Conservation (phyloP, 2,888 invertebrate genomes). For the Harmothoe impar region DNA sequence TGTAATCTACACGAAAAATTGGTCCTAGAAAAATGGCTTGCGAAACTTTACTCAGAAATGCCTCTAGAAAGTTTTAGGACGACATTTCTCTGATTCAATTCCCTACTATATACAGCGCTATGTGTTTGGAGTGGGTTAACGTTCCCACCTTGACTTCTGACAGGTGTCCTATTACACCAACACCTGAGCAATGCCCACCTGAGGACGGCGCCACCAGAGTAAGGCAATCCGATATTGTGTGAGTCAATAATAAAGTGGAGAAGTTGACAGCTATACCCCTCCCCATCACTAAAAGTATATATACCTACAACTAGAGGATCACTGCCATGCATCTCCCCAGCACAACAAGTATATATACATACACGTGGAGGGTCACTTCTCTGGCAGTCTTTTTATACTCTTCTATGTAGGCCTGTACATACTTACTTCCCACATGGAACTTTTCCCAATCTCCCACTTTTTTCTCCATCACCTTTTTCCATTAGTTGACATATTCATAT, state of each 20-base stretch:
- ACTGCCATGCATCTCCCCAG: too few relatives aligned
- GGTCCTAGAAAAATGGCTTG: too few relatives aligned
- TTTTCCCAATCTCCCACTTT: background rate
- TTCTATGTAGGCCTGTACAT: background rate
- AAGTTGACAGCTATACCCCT: conserved; percentile 6
- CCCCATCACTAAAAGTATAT: conserved; percentile 6
- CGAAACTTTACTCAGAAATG: too few relatives aligned
- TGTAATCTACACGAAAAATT: too few relatives aligned
- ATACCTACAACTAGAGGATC: background rate
- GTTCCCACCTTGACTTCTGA: conserved; percentile 30
- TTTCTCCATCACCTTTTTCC: background rate
- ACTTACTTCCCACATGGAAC: background rate
- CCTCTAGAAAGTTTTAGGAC: too few relatives aligned
- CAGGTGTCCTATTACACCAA: conserved; percentile 9
- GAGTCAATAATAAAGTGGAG: conserved; percentile 4
- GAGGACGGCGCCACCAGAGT: background rate
- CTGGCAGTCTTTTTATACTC: background rate
- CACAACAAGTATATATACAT: background rate
- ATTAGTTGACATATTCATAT: background rate
- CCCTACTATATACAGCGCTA: too few relatives aligned
- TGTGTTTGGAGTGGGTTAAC: background rate
- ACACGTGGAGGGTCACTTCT: background rate
- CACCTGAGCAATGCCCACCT: background rate
- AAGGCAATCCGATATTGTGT: background rate
- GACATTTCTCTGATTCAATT: too few relatives aligned